Evolutionary conservation across 2,113 vertebrate species (phyloP).

Genomic region (Hippocampus guttulatus): DNA sequence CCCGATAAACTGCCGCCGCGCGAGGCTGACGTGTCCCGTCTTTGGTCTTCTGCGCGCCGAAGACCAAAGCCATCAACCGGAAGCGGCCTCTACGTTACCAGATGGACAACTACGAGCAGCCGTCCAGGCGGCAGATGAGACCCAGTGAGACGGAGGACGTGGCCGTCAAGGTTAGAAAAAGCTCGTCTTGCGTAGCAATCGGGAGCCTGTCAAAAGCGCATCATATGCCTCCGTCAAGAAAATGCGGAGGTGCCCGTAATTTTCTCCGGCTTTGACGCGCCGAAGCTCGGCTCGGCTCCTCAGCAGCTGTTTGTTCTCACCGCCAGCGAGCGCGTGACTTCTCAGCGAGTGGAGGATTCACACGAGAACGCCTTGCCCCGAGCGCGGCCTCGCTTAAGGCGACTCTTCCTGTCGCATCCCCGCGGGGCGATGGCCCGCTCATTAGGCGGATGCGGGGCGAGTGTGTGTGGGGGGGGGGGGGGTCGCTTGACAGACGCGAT

Average conservation of each 20-base stretch:
- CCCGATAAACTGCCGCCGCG: background rate
- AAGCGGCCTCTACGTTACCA: constrained; percentile 88
- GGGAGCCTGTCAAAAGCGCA: no score
- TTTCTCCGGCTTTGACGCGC: background rate
- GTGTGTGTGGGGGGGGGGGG: background rate
- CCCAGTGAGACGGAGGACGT: constrained; percentile 82
- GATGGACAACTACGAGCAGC: constrained; percentile 86
- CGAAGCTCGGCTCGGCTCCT: background rate
- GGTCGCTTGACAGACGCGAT: background rate
- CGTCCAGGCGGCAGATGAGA: constrained; percentile 74
- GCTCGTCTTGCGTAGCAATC: background rate
- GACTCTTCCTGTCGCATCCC: constrained; percentile 58
- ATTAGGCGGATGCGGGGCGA: constrained; percentile 17
- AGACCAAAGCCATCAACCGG: constrained; percentile 92
- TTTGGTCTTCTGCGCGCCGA: constrained; percentile 23
- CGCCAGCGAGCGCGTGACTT: background rate
- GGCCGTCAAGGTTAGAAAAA: constrained; percentile 83
- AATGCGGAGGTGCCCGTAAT: no score
- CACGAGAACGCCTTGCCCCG: constrained; percentile 66
- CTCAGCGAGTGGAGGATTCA: constrained; percentile 61
- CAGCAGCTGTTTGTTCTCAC: background rate
- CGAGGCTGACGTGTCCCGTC: background rate
- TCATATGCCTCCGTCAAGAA: no score
- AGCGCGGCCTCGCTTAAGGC: constrained; percentile 32
- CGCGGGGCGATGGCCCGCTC: constrained; percentile 24